Evolutionary conservation across 2,797 vertebrate species (phyloP), one percentile per base, ranked within the genome.

Genomic region (Cuniculus paca): DNA sequence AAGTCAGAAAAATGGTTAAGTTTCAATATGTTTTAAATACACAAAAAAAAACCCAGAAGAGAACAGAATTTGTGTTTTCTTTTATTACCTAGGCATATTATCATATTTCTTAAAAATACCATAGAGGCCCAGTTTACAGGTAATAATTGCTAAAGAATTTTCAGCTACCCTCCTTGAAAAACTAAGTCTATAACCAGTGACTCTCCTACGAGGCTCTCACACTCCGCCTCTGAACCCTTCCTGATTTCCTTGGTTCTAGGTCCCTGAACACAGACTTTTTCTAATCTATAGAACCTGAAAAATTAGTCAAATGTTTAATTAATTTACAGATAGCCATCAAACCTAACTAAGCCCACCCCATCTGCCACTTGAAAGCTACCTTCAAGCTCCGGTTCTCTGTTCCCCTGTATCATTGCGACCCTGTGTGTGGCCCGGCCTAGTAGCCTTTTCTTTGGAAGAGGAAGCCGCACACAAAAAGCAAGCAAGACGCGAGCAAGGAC

Each of bases 361-460:
- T 3, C 70, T 56, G 50, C 13, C 8, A 45, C 26, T 6, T 45
- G 34, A 45, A 83, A 39, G 5, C 17, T 58, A 0, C 4, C 3
- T 74, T 54, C 42, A 28, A 50, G 31, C 61, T 34, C 61, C 14
- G 2, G 61, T 6, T 88, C 50, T 75, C 24, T 74, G 6, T 26
- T 52, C 13, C 9, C 6, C 5, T 54, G 5, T 24, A 8, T 50
- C 54, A 34, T 14, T 2, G 20, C 17, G 17, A 14, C 50, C 56
- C 1, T 6, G 28, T 52, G 8, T 31, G 28, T 52, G 42, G 0
- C 4, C 5, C 20, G 22, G 2, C 13, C 28, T 45, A 19, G 10
- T 3, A 82, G 39, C 6, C 31, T 79, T 42, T 80, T 4, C 61
- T 70, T 9, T 82, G 4, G 10, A 80, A 17, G 12, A 58, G 3